These are phyloP conservation scores for Tragelaphus imberbis DNA, from an alignment of 2,113 vertebrate genomes.

Conservation along the genomic window DNA sequence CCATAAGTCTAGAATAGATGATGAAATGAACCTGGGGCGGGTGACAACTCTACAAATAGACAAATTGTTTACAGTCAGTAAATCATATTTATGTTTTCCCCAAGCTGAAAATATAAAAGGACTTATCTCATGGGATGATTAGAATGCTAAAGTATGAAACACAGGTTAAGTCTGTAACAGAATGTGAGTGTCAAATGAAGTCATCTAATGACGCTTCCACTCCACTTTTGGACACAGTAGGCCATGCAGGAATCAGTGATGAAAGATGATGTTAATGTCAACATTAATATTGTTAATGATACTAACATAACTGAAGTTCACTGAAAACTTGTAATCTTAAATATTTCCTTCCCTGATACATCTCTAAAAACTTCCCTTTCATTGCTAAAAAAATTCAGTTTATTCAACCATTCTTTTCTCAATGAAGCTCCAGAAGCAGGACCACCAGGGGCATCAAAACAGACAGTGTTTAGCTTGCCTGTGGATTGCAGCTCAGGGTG, in stretches of 20 bases:
- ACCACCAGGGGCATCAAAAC: not conserved
- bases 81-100: not conserved
- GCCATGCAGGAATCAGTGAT: not conserved
- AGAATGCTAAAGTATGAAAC: not conserved
- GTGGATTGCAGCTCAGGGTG: not conserved
- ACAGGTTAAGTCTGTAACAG: not conserved
- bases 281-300: not conserved
- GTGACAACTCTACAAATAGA: not conserved
- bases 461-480: not conserved
- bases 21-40: not conserved
- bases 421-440: not conserved
- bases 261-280: not conserved
- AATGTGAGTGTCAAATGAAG: not conserved
- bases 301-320: not conserved
- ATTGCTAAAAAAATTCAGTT: not conserved
- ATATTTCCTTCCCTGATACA: not conserved
- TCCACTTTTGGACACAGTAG: not conserved
- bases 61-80: not conserved
- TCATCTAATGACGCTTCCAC: fast-evolving
- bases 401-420: not conserved
- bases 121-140: not conserved
- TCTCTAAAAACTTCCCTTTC: not conserved
- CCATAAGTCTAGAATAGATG: not conserved
- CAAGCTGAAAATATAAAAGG: not conserved
- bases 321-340: not conserved